These are phyloP conservation scores for Cydia pomonella DNA, from an alignment of 1,140 invertebrate genomes.

Conservation along the genomic window DNA sequence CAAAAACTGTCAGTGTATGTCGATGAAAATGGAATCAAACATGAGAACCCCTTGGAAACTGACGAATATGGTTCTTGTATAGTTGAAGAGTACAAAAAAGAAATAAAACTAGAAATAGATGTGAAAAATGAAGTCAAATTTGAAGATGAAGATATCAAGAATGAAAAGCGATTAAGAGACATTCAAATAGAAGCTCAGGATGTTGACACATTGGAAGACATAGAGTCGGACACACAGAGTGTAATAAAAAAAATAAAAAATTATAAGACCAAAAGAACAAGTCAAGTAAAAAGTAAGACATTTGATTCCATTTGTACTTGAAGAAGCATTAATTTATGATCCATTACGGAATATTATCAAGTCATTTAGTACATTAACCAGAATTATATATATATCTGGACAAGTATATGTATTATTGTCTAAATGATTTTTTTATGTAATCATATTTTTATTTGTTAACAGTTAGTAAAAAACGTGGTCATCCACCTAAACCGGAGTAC, in stretches of 20 bases:
- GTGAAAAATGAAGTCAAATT: slow-evolving; percentile 34
- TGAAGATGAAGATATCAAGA: neutral
- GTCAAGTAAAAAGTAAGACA: slow-evolving; percentile 57
- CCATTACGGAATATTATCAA: too few relatives aligned
- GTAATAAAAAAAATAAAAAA: slow-evolving; percentile 64
- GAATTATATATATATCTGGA: too few relatives aligned
- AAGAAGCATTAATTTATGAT: too few relatives aligned
- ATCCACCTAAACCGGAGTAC: slow-evolving; percentile 37
- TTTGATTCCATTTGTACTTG: too few relatives aligned
- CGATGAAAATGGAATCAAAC: slow-evolving; percentile 36
- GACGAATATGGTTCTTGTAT: slow-evolving; percentile 41
- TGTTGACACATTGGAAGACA: slow-evolving; percentile 42
- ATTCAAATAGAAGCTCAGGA: slow-evolving; percentile 41
- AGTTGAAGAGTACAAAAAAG: slow-evolving; percentile 13
- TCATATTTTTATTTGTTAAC: neutral
- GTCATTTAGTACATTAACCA: too few relatives aligned
- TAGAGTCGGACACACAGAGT: slow-evolving; percentile 60
- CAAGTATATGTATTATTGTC: slow-evolving; percentile 1
- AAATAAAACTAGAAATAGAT: slow-evolving; percentile 11
- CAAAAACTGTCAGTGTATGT: neutral
- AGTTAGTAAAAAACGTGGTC: slow-evolving; percentile 27
- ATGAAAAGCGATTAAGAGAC: neutral
- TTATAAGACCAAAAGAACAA: slow-evolving; percentile 45
- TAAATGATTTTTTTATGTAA: neutral
- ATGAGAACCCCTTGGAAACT: slow-evolving; percentile 34